Conservation (phyloP, 1,140 invertebrate genomes). For the Zaprionus kolodkinae region DNA sequence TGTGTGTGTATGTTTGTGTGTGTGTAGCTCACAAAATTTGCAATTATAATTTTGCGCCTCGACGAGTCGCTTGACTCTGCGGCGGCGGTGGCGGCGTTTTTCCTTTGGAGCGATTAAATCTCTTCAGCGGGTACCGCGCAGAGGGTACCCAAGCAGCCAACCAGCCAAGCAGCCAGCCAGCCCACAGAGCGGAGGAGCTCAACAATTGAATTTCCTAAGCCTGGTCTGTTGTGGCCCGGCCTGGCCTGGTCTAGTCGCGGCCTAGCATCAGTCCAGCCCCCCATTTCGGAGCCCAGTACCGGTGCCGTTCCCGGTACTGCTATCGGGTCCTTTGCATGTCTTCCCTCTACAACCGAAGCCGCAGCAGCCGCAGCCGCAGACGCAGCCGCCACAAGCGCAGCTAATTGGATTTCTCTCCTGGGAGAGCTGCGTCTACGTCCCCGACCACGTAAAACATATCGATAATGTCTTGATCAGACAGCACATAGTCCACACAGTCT, state of each 20-base stretch:
- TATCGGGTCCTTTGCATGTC: slow-evolving; percentile 74
- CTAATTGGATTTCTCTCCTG: slow-evolving; percentile 83
- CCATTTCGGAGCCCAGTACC: slow-evolving; percentile 30
- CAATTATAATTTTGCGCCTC: slow-evolving; percentile 81
- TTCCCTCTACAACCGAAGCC: slow-evolving; percentile 17
- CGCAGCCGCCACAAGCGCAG: slow-evolving; percentile 70
- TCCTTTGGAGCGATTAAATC: slow-evolving; percentile 66
- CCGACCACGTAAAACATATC: slow-evolving; percentile 80
- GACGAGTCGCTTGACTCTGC: slow-evolving; percentile 25
- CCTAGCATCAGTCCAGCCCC: slow-evolving; percentile 52
- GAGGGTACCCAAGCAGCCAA: slow-evolving; percentile 9
- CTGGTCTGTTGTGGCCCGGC: background rate
- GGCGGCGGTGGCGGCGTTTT: slow-evolving; percentile 61
- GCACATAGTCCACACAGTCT: slow-evolving; percentile 39
- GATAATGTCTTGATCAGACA: slow-evolving; percentile 83
- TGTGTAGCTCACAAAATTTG: slow-evolving; percentile 65
- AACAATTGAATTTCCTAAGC: slow-evolving; percentile 57
- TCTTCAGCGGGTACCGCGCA: slow-evolving; percentile 21
- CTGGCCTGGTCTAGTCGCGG: slow-evolving; percentile 20
- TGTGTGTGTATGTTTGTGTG: slow-evolving; percentile 2
- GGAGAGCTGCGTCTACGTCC: slow-evolving; percentile 58
- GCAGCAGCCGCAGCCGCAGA: slow-evolving; percentile 2
- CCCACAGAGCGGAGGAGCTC: slow-evolving; percentile 41
- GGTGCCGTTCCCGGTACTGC: background rate
- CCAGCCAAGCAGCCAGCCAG: slow-evolving; percentile 8